Evolutionary conservation across 2,113 vertebrate genomes (phyloP).

Genomic region (Poicephalus gulielmi): DNA sequence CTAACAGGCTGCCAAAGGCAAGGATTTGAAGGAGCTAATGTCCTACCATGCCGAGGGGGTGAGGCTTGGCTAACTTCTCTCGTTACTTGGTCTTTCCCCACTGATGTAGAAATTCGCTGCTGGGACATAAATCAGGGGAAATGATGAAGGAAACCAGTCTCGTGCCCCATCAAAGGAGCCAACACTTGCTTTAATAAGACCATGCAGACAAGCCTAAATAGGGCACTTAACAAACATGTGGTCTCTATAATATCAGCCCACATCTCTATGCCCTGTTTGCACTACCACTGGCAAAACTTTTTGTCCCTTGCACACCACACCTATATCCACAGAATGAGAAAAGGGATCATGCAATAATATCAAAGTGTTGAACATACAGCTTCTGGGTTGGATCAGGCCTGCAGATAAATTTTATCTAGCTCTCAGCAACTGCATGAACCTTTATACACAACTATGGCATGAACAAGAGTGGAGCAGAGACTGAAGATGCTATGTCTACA

Average conservation of each 20-base stretch:
- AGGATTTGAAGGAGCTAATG: conserved; percentile 69
- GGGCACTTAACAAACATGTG: conserved; percentile 52
- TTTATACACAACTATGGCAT: not conserved
- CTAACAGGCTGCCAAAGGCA: conserved; percentile 68
- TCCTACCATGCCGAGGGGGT: conserved; percentile 6
- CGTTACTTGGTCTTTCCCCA: conserved; percentile 80
- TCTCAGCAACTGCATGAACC: not conserved
- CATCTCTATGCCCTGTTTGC: not conserved
- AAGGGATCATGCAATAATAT: not conserved
- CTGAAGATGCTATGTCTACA: not conserved
- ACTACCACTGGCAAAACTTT: conserved; percentile 16
- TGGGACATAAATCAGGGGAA: conserved; percentile 83
- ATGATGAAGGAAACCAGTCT: conserved; percentile 73
- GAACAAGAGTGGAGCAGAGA: not conserved
- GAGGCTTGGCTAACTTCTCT: conserved; percentile 64
- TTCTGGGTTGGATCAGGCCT: not conserved
- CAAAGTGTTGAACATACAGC: not conserved
- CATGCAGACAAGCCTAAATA: conserved; percentile 22
- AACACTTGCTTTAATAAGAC: conserved; percentile 20
- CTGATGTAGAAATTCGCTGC: conserved; percentile 69
- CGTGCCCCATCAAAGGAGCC: conserved; percentile 68
- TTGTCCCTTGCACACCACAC: not conserved
- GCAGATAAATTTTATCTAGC: not conserved
- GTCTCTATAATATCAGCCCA: conserved; percentile 66
- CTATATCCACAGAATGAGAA: not conserved